Evolutionary conservation across 2,888 invertebrate species (phyloP), one percentile per base, ranked within the genome.

Genomic region (Apeira syringaria): DNA sequence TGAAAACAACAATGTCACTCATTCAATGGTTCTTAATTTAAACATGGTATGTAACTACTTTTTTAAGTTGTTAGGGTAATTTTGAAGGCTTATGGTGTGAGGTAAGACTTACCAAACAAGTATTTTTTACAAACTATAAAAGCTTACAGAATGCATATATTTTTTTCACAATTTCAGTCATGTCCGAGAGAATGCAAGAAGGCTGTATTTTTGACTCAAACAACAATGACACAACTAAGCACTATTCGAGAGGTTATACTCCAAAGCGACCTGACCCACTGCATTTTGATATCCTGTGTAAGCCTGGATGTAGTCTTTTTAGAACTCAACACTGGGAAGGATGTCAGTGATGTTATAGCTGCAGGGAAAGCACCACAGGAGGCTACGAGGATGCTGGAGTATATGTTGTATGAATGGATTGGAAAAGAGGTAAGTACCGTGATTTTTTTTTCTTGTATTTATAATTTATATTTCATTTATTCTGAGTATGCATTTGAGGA

Each of bases 181-280:
- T 82, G 82, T 29, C 68, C 56, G 9, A 74, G 74, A 57, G 71
- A 83, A 1, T 74, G 80, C 39, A 80, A 73, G 35, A 90, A 90
- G 59, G 87, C 79, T 26, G 91, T 94, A 6, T 91, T 93, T 26
- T 91, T 92, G 46, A 89, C 91, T 0, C 88, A 92, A 48, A 71
- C 93, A 42, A 81, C 87, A 11, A 81, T 81, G 5, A 91, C 90
- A 7, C 92, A 92, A 41, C 74, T 91, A 7, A 78, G 86, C 30
- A 91, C 92, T 5, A 80, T 94, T 27, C 80, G 85, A 52, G 90
- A 93, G 55, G 92, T 94, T 12, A 87, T 94, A 18, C 74, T 81
- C 3, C 91, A 90, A 54, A 93, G 93, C 73, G 76, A 87, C 24
- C 92, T 94, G 46, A 87, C 92, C 5, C 91, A 92, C 59, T 93